Conservation (phyloP, 2,888 invertebrate species). For the Oxyteleia sp. region DNA sequence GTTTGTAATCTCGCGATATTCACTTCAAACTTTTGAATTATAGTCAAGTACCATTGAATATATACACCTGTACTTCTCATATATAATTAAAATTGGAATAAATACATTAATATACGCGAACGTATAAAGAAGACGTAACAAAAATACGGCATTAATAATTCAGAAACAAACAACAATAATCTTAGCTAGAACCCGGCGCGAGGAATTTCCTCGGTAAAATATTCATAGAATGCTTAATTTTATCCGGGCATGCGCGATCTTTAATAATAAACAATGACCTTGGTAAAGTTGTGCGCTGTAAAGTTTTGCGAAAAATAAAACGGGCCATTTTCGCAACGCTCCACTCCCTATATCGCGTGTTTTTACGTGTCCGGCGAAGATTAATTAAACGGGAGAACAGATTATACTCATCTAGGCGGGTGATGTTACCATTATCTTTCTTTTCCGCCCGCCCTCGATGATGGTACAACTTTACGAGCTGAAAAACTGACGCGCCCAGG, state of each 20-base stretch:
- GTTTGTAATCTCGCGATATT: no score
- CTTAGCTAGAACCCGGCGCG: background rate
- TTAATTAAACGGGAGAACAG: conserved; percentile 85
- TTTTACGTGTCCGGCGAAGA: conserved; percentile 79
- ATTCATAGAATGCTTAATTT: conserved; percentile 7
- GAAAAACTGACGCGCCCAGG: conserved; percentile 77
- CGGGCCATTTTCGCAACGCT: conserved; percentile 69
- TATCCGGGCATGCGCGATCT: background rate
- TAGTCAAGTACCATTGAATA: no score
- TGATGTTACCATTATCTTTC: conserved; percentile 70
- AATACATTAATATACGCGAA: background rate
- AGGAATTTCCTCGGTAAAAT: background rate
- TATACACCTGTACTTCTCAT: no score
- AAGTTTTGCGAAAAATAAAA: conserved; percentile 73
- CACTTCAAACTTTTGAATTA: no score
- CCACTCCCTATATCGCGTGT: conserved; percentile 66
- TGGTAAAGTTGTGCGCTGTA: conserved; percentile 31
- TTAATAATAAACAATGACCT: conserved; percentile 57
- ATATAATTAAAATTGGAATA: no score
- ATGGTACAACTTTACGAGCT: conserved; percentile 83
- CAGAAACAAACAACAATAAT: background rate
- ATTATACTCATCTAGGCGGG: conserved; percentile 80
- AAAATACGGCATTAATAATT: background rate
- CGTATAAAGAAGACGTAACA: background rate
- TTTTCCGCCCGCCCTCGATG: conserved; percentile 77